Evolutionary conservation across 2,113 vertebrate species (phyloP), one percentile per base, ranked within the genome.

Genomic region (Oncorhynchus masou): DNA sequence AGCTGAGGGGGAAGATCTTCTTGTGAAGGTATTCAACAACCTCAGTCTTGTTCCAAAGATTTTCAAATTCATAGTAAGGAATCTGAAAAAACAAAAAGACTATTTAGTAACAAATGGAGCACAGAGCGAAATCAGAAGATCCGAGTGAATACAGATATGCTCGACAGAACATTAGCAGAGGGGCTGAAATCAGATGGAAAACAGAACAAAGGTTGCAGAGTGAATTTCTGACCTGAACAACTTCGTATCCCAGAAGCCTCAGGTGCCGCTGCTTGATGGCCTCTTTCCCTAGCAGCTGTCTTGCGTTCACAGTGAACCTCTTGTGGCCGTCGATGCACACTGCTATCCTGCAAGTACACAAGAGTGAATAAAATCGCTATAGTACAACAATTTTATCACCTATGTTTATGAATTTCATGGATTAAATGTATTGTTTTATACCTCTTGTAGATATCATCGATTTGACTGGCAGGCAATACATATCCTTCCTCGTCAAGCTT

Each of bases 401-500:
- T 54, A 29, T n/a, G 2, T 51, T 4, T 13, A 49, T 49, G 15
- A 31, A 70, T 34, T 76, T 31, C 34, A 57, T 25, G 1, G 45
- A 15, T 27, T 22, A 70, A 51, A 62, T 2, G 13, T 65, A 22
- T 24, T 16, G 49, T 0, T 0, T 19, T 60, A 88, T 91, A 97
- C 97, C 96, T 95, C 87, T 87, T 94, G 64, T 89, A 81, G 0
- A 95, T 88, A 0, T 97, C 94, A 27, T 96, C 94, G 45, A 66
- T 12, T 0, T 88, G 83, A 25, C 86, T 84, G 12, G 89, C 93
- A 13, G 95, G 95, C 66, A 99, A 80, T 6, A 97, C 93, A 79
- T 93, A 95, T 77, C 96, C 97, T 24, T 95, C 94, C 89, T 95
- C 93, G 68, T 99, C 94, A 71, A 99, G 87, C 87, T 97, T 98